Evolutionary conservation across 92 coral and sea anemone species (phyloP), one percentile per base, ranked within the genome.

Genomic region (Blastomussa wellsi): DNA sequence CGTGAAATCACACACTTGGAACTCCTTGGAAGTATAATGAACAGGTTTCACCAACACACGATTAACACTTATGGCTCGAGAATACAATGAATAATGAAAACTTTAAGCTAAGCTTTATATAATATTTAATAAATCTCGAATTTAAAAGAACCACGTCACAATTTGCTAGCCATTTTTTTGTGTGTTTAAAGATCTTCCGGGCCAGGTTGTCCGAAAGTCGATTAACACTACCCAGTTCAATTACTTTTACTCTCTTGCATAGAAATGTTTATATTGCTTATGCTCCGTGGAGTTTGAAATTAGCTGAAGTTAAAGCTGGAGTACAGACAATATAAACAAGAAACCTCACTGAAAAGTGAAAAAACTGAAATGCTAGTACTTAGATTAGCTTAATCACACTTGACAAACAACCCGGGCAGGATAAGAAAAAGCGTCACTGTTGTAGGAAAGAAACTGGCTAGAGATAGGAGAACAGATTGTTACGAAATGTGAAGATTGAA

Each of bases 1-100:
- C 59, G 32, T 51, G 77, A 71, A 51, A 70, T 12, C 67, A 11
- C 85, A 81, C 51, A 35, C 83, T 65, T 65, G 44, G 47, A 67
- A 80, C 64, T 66, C 74, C 76, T 32, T 26, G 64, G 75, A 80
- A 31, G 76, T 4, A 10, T 16, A n/a, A 75, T 29, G 24, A 15
- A 13, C 75, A 44, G 26, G 42, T 47, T 69, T 69, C 8, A 37
- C 75, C 64, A 42, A 29, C 66, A 36, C 36, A 62, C 32, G 15
- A 52, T 76, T 26, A 44, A 26, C 9, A 51, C 22, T 11, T 22
- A 41, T 49, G 53, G 42, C 57, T 44, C 13, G 36, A 26, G 41
- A 10, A 35, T 31, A 77, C 38, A 33, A 33, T 52, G 67, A 77
- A 52, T 52, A 53, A 77, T 33, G 67, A 52, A 72, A 52, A 77